phyloP scores from a whole-genome alignment of 2,888 invertebrate species.

The Andricus curvator region DNA sequence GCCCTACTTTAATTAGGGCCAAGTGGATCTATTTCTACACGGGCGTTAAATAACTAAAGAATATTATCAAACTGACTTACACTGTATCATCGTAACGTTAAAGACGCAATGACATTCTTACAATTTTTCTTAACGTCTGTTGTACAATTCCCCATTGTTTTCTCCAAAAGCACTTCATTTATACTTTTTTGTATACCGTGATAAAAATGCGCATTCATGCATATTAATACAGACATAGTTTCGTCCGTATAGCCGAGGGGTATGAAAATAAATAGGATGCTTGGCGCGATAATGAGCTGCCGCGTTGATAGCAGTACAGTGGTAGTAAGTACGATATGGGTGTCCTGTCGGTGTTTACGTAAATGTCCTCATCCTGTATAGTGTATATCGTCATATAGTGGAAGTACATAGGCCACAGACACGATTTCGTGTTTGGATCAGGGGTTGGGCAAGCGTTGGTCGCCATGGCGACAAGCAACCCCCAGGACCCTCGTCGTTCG shows the following conservation, averaged over 20 bases:
- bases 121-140: no score
- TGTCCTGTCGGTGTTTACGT: constrained; percentile 38
- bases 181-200: not conserved
- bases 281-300: constrained; percentile 40
- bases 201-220: not conserved
- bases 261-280: constrained; percentile 37
- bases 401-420: constrained; percentile 56
- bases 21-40: no score
- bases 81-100: no score
- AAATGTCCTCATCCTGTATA: constrained; percentile 29
- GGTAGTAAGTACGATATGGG: not conserved
- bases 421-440: constrained; percentile 61
- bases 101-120: no score
- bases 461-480: constrained; percentile 77
- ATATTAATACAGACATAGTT: not conserved
- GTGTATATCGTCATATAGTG: constrained; percentile 40
- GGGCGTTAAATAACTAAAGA: no score
- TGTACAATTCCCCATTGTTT: not conserved
- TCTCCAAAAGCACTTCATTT: not conserved
- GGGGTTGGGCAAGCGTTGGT: constrained; percentile 69
- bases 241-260: constrained; percentile 27
- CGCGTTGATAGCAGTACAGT: constrained; percentile 17
- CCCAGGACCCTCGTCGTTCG: constrained; percentile 74
- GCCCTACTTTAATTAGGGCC: no score
- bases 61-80: no score